Evolutionary conservation across 1,140 invertebrate genomes (phyloP).

Genomic region (Hylyphantes graminicola): DNA sequence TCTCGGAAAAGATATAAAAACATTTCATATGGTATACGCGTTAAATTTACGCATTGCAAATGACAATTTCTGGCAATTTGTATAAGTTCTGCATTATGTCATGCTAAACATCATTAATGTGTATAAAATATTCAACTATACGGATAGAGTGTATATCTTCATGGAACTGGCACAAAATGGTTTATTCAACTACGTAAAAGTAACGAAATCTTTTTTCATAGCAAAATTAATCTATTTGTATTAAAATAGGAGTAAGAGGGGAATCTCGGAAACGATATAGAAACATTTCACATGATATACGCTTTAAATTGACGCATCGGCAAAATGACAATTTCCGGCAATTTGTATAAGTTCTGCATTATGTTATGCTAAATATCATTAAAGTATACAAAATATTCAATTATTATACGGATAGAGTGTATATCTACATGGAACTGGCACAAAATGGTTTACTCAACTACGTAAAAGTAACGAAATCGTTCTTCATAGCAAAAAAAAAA

Average conservation of each 20-base stretch:
- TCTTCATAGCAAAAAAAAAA: background rate
- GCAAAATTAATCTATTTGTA: no score
- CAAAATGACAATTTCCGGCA: no score
- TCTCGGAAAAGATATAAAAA: no score
- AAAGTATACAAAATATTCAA: constrained; percentile 71
- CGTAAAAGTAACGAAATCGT: constrained; percentile 66
- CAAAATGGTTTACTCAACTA: constrained; percentile 71
- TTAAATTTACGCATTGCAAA: no score
- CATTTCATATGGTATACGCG: no score
- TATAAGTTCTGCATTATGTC: no score
- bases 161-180: constrained; percentile 74
- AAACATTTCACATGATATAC: no score
- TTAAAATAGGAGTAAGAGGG: no score
- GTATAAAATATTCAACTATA: constrained; percentile 70
- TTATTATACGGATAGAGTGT: constrained; percentile 70
- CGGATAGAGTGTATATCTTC: constrained; percentile 73
- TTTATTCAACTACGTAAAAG: constrained; percentile 72
- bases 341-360: no score
- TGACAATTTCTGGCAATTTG: no score
- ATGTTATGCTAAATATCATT: constrained; percentile 74
- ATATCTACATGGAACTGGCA: constrained; percentile 77
- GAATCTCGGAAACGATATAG: no score
- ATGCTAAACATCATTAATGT: constrained; percentile 76
- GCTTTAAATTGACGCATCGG: no score
- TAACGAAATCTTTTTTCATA: constrained; percentile 54